A percentile compares a stretch with the other conserved stretches of the same genome.
Conservation (phyloP, 2,888 invertebrate genomes). For the Copidosoma aretas region DNA sequence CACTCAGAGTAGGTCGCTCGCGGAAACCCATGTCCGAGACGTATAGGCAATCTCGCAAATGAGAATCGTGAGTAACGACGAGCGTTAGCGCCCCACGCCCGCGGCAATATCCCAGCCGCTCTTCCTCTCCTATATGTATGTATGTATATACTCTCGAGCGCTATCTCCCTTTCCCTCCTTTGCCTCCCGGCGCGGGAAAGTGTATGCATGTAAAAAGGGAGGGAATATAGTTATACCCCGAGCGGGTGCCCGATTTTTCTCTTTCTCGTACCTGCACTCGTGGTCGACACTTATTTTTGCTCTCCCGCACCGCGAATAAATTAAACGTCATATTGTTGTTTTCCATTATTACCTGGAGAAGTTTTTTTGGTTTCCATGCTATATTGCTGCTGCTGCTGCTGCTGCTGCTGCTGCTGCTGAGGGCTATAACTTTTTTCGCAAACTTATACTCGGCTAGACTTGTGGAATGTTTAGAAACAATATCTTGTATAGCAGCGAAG, state of each 20-base stretch:
- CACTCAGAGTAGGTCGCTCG: slow-evolving; percentile 44
- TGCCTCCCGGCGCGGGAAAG: slow-evolving; percentile 21
- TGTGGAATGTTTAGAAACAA: background rate
- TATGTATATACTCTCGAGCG: no score
- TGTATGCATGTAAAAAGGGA: slow-evolving; percentile 29
- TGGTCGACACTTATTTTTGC: slow-evolving; percentile 19
- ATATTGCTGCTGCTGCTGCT: background rate
- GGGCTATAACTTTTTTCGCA: background rate
- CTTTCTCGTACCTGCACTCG: slow-evolving; percentile 4
- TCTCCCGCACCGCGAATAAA: slow-evolving; percentile 28
- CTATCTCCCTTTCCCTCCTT: slow-evolving; percentile 17
- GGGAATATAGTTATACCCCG: slow-evolving; percentile 38
- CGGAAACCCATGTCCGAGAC: slow-evolving; percentile 54
- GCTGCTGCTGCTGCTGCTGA: no score
- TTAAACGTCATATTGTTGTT: slow-evolving; percentile 34
- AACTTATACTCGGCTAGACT: background rate
- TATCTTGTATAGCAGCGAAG: no score
- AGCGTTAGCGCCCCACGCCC: slow-evolving; percentile 57
- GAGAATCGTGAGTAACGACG: slow-evolving; percentile 61
- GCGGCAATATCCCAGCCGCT: slow-evolving; percentile 39
- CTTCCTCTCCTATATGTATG: slow-evolving; percentile 26
- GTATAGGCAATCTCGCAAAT: slow-evolving; percentile 62
- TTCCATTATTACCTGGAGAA: slow-evolving; percentile 21
- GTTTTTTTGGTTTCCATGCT: slow-evolving; percentile 14
- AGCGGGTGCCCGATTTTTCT: slow-evolving; percentile 18